Evolutionary conservation across 1,140 invertebrate species (phyloP).

Genomic region (Procambarus clarkii): DNA sequence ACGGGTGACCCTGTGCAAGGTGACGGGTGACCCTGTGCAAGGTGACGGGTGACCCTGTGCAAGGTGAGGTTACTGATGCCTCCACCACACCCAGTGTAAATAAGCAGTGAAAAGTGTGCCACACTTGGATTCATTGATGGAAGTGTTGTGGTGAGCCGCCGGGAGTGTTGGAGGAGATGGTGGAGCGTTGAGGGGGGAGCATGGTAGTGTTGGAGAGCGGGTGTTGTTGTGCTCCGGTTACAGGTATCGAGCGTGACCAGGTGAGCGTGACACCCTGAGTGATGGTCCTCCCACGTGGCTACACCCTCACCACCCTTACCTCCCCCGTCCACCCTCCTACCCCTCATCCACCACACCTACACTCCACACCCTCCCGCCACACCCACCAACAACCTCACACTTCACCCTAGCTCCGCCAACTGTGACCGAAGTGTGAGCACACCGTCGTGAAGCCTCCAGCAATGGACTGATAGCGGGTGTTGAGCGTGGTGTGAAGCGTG

Average conservation of each 20-base stretch:
- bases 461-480: neutral
- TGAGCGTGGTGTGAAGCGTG: neutral
- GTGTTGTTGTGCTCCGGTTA: neutral
- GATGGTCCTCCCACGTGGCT: constrained; percentile 33
- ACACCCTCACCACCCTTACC: neutral
- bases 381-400: neutral
- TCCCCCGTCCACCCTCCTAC: neutral
- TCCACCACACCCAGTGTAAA: too few species aligned
- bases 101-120: too few species aligned
- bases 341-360: neutral
- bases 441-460: neutral
- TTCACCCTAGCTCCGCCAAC: neutral
- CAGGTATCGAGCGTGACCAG: constrained; percentile 32
- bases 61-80: too few species aligned
- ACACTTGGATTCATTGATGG: neutral
- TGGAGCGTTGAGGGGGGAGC: neutral
- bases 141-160: neutral
- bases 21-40: too few species aligned
- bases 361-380: neutral
- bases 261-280: constrained; percentile 36
- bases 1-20: too few species aligned
- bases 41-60: too few species aligned
- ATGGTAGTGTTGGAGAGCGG: neutral
- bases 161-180: neutral
- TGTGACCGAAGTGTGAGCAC: neutral